These are phyloP conservation scores for Heteropelma amictum DNA, from an alignment of 2,888 invertebrate genomes.

Conservation along the genomic window DNA sequence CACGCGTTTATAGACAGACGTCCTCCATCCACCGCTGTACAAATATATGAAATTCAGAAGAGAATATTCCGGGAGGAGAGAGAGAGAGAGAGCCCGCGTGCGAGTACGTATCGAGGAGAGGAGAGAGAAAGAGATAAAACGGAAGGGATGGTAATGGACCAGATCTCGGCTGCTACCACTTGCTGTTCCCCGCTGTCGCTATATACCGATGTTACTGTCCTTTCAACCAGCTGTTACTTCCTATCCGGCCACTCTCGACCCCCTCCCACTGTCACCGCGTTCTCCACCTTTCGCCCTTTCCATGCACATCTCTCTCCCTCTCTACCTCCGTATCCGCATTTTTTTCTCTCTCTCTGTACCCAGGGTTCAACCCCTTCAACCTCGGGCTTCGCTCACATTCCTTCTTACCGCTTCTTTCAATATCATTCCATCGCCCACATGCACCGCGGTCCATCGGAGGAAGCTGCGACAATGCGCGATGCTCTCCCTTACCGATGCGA, in stretches of 20 bases:
- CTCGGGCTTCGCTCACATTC: slow-evolving; percentile 1
- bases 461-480: too few relatives aligned
- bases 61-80: neutral
- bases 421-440: slow-evolving; percentile 3
- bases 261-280: slow-evolving; percentile 33
- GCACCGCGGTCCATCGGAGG: neutral
- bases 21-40: slow-evolving; percentile 10
- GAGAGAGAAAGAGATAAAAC: slow-evolving; percentile 11
- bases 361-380: slow-evolving; percentile 8
- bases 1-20: neutral
- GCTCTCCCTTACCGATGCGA: too few relatives aligned
- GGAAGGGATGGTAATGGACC: slow-evolving; percentile 66
- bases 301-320: neutral
- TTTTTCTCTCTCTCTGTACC: neutral
- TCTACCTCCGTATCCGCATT: neutral
- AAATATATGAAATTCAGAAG: slow-evolving; percentile 39
- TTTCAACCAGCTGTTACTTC: slow-evolving; percentile 70
- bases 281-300: slow-evolving; percentile 13
- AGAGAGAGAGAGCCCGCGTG: neutral
- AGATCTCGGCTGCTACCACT: slow-evolving; percentile 58
- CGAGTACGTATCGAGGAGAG: neutral
- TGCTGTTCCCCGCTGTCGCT: slow-evolving; percentile 53
- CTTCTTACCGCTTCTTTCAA: slow-evolving; percentile 8
- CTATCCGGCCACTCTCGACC: slow-evolving; percentile 63
- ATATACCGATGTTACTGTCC: slow-evolving; percentile 66